These are phyloP conservation scores for Chrysemys picta DNA, from an alignment of 2,113 vertebrate species.

Conservation along the genomic window DNA sequence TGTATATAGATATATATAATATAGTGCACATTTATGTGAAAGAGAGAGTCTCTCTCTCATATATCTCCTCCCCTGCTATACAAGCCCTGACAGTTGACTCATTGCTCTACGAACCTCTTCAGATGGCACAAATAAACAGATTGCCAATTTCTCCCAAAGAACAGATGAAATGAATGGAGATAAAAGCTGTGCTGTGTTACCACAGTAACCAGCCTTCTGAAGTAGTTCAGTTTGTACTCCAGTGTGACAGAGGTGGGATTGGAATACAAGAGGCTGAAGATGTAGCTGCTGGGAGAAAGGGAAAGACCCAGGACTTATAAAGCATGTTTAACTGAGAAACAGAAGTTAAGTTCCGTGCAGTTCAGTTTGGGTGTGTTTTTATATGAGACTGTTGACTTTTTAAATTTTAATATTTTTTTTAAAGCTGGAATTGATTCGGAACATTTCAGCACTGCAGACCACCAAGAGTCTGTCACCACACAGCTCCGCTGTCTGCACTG, in stretches of 20 bases:
- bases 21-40: neutral
- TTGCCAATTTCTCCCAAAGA: slow-evolving; percentile 29
- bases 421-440: neutral
- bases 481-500: neutral
- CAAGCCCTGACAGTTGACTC: neutral
- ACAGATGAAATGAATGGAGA: slow-evolving; percentile 49
- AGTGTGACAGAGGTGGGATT: slow-evolving; percentile 6
- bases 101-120: fast-evolving
- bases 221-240: neutral
- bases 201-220: slow-evolving; percentile 54
- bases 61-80: neutral
- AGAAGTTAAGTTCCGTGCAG: neutral
- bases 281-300: neutral
- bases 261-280: slow-evolving; percentile 21
- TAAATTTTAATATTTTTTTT: neutral
- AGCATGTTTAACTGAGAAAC: neutral
- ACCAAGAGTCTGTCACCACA: neutral
- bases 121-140: slow-evolving; percentile 54
- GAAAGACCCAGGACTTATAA: neutral
- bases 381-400: neutral
- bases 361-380: slow-evolving; percentile 13
- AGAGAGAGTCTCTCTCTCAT: neutral
- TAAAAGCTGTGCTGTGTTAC: slow-evolving; percentile 58
- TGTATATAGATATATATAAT: neutral
- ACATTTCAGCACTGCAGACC: fast-evolving